A percentile compares a stretch with the other conserved stretches of the same genome.
These are phyloP conservation scores for Lota lota DNA, from an alignment of 2,113 vertebrate genomes.

Conservation along the genomic window DNA sequence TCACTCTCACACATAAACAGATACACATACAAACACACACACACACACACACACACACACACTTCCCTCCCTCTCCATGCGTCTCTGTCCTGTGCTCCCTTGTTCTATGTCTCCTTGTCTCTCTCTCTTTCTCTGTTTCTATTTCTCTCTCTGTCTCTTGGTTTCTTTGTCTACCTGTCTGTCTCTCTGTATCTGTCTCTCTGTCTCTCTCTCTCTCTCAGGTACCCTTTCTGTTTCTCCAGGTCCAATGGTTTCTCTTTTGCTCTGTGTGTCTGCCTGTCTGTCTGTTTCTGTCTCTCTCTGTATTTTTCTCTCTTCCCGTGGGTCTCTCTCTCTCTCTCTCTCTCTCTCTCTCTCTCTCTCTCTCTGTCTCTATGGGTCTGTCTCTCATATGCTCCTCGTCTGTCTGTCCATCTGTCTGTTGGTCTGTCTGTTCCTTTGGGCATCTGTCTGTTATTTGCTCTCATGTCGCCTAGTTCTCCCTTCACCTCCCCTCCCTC, in stretches of 20 bases:
- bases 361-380: neutral
- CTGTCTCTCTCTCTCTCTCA: neutral
- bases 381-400: neutral
- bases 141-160: neutral
- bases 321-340: neutral
- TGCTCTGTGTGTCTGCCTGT: neutral
- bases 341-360: neutral
- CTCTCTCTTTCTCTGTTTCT: conserved; percentile 22
- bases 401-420: neutral
- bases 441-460: neutral
- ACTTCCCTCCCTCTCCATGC: neutral
- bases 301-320: neutral
- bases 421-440: neutral
- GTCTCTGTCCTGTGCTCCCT: neutral
- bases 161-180: too few species aligned
- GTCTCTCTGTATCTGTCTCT: neutral
- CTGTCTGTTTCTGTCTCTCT: neutral
- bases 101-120: conserved; percentile 4
- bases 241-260: neutral
- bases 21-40: neutral
- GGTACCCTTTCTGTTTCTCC: neutral
- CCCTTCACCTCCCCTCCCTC: neutral
- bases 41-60: conserved; percentile 21
- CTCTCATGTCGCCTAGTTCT: neutral
- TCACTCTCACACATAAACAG: conserved; percentile 14